phyloP scores from a whole-genome alignment of 1,140 invertebrate genomes.

The Portunus trituberculatus region DNA sequence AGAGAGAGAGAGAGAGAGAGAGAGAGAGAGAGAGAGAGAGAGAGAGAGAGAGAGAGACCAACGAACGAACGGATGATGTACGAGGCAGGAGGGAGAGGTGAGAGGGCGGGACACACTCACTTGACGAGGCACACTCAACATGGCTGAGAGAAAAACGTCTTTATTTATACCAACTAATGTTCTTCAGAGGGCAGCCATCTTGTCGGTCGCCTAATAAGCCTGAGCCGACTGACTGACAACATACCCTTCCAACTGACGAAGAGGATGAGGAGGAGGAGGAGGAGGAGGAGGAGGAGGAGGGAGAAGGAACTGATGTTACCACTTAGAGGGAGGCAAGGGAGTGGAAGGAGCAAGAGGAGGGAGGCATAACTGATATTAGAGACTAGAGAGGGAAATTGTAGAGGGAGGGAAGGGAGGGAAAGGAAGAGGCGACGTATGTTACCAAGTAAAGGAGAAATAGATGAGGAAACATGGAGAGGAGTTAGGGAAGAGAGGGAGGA shows the following conservation, averaged over 20 bases:
- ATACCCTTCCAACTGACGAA: neutral
- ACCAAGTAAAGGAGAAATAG: conserved; percentile 9
- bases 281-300: neutral
- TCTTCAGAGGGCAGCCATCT: neutral
- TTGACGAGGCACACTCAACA: neutral
- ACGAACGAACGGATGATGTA: neutral
- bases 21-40: neutral
- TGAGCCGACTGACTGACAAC: neutral
- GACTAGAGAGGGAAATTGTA: neutral
- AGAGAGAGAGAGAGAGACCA: neutral
- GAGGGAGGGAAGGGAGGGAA: neutral
- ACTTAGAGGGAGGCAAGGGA: neutral
- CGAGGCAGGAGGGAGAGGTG: neutral
- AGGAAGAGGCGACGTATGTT: neutral
- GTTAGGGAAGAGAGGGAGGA: neutral
- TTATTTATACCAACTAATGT: conserved; percentile 53
- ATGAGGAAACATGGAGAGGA: neutral
- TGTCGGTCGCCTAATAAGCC: neutral
- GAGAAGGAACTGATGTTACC: neutral
- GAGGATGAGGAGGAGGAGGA: neutral
- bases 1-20: conserved; percentile 35
- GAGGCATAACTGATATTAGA: neutral
- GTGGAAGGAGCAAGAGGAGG: neutral
- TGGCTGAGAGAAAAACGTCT: neutral
- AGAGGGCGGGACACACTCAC: neutral